These are phyloP conservation scores for Lacerta agilis DNA, from an alignment of 2,797 vertebrate genomes.

Conservation along the genomic window DNA sequence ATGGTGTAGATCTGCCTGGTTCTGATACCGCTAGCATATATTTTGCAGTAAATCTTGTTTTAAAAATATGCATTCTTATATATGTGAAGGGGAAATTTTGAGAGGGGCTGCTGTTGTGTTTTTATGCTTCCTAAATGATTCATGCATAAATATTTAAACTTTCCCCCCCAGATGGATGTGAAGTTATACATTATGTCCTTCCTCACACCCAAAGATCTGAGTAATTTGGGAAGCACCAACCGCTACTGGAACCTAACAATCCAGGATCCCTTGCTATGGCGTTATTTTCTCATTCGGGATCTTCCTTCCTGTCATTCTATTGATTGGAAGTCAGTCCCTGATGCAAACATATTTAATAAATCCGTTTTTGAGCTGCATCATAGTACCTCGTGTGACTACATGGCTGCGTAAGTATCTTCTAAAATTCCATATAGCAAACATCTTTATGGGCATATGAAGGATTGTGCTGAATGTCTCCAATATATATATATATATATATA, in stretches of 20 bases:
- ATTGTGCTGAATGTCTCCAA: background rate
- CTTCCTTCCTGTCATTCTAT: slow-evolving; percentile 88
- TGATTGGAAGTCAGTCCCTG: slow-evolving; percentile 88
- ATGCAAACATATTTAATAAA: slow-evolving; percentile 79
- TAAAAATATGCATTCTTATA: background rate
- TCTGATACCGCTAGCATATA: background rate
- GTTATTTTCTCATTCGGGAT: slow-evolving; percentile 89
- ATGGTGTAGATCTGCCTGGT: no score
- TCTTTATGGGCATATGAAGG: background rate
- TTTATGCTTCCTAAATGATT: background rate
- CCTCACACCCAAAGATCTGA: slow-evolving; percentile 88
- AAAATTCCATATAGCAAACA: background rate
- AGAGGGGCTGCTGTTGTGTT: background rate
- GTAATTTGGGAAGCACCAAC: slow-evolving; percentile 86
- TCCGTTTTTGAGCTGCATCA: slow-evolving; percentile 72
- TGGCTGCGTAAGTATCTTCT: slow-evolving; percentile 86
- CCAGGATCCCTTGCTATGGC: slow-evolving; percentile 90
- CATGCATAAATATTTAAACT: background rate
- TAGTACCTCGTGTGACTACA: slow-evolving; percentile 81
- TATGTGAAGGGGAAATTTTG: background rate
- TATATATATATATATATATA: no score
- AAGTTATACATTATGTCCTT: slow-evolving; percentile 90
- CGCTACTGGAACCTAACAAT: slow-evolving; percentile 88
- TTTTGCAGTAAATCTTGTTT: background rate
- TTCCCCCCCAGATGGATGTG: slow-evolving; percentile 82